These are phyloP conservation scores for Rhyacophila brunnea DNA, from an alignment of 1,140 invertebrate species.

Conservation along the genomic window DNA sequence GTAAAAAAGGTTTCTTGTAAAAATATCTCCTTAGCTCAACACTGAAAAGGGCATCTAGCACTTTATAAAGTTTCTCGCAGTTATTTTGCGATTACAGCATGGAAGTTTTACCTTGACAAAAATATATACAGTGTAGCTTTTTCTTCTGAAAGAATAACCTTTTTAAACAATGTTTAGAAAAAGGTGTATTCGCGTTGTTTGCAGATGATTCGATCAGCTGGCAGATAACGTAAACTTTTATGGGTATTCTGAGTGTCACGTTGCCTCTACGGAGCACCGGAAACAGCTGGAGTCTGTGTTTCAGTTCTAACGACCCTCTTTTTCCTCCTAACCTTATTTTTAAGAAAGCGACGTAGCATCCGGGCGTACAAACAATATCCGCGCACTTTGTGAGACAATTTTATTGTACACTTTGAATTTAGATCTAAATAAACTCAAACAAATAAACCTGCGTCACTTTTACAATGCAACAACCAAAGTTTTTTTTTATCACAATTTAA, in stretches of 20 bases:
- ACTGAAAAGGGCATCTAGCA: too few species aligned
- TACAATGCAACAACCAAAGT: not conserved
- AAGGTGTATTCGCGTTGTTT: conserved; percentile 3
- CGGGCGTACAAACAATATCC: not conserved
- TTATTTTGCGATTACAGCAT: too few species aligned
- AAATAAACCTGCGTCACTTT: not conserved
- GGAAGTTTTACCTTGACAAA: too few species aligned
- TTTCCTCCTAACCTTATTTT: not conserved
- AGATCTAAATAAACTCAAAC: not conserved
- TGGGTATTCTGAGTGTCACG: not conserved
- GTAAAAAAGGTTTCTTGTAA: too few species aligned
- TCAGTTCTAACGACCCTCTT: not conserved
- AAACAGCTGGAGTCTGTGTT: not conserved
- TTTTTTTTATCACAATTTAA: too few species aligned
- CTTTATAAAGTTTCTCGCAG: too few species aligned
- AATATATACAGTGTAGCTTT: too few species aligned
- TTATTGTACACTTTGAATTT: not conserved
- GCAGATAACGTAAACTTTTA: conserved; percentile 12
- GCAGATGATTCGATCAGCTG: conserved; percentile 16
- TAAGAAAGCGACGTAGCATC: not conserved
- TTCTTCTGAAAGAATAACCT: too few species aligned
- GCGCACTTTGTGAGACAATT: not conserved
- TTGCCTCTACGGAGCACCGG: not conserved
- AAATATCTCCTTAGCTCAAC: too few species aligned
- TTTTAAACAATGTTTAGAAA: too few species aligned